Conservation (phyloP, 1,140 invertebrate genomes). For the Odontomachus brunneus region DNA sequence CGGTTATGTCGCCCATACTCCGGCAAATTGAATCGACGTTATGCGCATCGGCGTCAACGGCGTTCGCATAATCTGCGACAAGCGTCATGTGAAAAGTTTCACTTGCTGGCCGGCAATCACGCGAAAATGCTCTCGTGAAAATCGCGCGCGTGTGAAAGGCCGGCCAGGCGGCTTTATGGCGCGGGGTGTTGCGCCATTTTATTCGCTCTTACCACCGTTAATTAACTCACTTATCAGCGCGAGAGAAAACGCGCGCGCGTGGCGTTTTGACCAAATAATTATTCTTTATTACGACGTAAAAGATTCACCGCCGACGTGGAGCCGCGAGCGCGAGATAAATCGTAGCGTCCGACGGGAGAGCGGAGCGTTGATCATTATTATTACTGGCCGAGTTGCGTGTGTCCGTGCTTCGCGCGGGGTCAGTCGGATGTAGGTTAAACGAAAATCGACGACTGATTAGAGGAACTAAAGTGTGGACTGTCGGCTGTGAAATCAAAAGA, state of each 20-base stretch:
- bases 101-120: not conserved
- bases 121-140: slow-evolving; percentile 40
- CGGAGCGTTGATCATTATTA: too few relatives aligned
- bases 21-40: slow-evolving; percentile 31
- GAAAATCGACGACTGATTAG: too few relatives aligned
- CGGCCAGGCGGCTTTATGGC: slow-evolving; percentile 15
- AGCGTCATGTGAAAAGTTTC: slow-evolving; percentile 25
- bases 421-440: too few relatives aligned
- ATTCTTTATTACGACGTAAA: slow-evolving; percentile 45
- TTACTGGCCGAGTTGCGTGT: too few relatives aligned
- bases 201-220: slow-evolving; percentile 24
- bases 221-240: slow-evolving; percentile 34
- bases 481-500: too few relatives aligned
- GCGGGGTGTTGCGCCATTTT: not conserved
- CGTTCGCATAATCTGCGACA: slow-evolving; percentile 32
- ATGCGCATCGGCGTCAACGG: not conserved
- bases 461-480: too few relatives aligned
- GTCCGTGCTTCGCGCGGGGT: too few relatives aligned
- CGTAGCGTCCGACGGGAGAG: not conserved
- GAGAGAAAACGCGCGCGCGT: not conserved
- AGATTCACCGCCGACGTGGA: not conserved
- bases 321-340: slow-evolving; percentile 11
- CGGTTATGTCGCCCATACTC: not conserved
- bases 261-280: slow-evolving; percentile 39
- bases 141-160: too few relatives aligned